phyloP scores from a whole-genome alignment of 2,888 invertebrate genomes.

The Pyrochroa serraticornis region DNA sequence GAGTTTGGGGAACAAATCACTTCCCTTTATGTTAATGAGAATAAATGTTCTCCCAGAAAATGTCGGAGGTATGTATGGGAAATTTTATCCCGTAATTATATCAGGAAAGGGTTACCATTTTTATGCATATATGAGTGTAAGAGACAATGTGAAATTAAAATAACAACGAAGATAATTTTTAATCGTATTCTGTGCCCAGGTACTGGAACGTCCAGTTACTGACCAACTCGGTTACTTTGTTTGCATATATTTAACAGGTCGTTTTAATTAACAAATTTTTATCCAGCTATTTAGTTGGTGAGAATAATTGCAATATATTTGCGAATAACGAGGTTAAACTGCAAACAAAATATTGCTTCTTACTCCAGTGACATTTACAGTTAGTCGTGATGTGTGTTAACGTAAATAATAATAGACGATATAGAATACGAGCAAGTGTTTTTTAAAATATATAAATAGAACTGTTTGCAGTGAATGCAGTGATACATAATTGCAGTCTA shows the following conservation, averaged over 20 bases:
- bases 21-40: background rate
- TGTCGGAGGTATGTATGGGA: constrained; percentile 8
- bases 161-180: constrained; percentile 54
- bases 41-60: constrained; percentile 12
- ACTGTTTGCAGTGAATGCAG: constrained; percentile 17
- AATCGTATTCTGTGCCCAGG: constrained; percentile 47
- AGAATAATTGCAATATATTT: constrained; percentile 1
- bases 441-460: constrained; percentile 4
- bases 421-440: too few relatives aligned
- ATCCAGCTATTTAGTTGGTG: too few relatives aligned
- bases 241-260: constrained; percentile 40
- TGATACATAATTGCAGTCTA: constrained; percentile 33
- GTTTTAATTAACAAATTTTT: constrained; percentile 38
- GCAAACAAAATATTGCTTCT: too few relatives aligned
- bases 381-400: constrained; percentile 4
- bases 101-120: constrained; percentile 33
- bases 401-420: background rate
- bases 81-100: constrained; percentile 37
- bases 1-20: background rate
- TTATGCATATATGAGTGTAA: constrained; percentile 43
- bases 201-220: constrained; percentile 47
- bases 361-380: background rate
- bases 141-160: constrained; percentile 54
- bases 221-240: constrained; percentile 42
- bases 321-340: too few relatives aligned